Conservation (phyloP, 2,113 vertebrate genomes). For the Mormyrus lacerda region DNA sequence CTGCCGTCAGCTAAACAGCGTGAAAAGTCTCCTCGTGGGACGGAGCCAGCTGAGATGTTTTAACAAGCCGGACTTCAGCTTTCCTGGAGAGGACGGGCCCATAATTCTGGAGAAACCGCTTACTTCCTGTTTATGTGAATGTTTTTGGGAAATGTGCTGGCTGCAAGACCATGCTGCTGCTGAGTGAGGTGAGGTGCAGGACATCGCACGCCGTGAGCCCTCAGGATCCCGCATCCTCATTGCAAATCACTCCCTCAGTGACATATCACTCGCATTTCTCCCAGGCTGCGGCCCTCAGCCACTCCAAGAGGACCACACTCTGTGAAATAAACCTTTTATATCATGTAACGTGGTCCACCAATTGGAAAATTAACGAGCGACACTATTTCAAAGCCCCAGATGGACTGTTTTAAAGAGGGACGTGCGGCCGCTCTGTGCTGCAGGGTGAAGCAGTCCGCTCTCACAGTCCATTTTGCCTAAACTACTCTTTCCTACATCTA, state of each 20-base stretch:
- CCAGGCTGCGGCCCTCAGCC: not conserved
- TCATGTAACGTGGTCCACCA: not conserved
- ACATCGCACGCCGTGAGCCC: not conserved
- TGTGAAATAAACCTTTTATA: conserved; percentile 13
- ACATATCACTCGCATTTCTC: conserved; percentile 42
- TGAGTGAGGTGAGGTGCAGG: conserved; percentile 34
- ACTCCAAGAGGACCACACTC: conserved; percentile 23
- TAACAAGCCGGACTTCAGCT: not conserved
- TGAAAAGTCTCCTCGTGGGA: not conserved
- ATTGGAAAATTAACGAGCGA: not conserved
- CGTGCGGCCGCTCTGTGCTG: not conserved
- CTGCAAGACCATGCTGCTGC: not conserved
- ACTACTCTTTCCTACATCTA: not conserved
- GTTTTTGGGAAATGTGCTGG: not conserved
- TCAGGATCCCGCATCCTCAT: not conserved
- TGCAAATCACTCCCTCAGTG: conserved; percentile 35
- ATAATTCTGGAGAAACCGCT: conserved; percentile 2
- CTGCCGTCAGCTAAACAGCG: not conserved
- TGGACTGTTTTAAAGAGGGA: not conserved
- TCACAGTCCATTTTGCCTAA: not conserved
- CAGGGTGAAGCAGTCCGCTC: not conserved
- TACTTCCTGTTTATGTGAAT: not conserved
- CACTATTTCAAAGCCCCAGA: not conserved
- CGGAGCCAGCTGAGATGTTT: not conserved
- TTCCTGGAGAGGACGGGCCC: not conserved